Evolutionary conservation across 2,113 vertebrate species (phyloP).

Genomic region (Bos javanicus): DNA sequence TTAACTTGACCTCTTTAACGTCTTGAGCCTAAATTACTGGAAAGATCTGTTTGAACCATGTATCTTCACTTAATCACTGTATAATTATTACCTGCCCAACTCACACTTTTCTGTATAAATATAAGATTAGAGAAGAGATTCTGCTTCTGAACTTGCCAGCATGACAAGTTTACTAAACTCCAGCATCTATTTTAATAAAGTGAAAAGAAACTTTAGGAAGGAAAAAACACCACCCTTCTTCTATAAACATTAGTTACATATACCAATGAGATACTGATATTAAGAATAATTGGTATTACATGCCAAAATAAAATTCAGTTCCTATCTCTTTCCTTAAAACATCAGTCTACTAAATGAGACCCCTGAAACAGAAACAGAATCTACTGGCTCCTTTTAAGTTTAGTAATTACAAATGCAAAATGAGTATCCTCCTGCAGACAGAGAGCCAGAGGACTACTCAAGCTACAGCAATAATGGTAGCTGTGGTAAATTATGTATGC

Average conservation of each 20-base stretch:
- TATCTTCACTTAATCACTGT: background rate
- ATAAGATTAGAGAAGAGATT: background rate
- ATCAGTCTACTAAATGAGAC: slow-evolving; percentile 57
- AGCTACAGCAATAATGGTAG: slow-evolving; percentile 75
- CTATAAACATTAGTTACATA: slow-evolving; percentile 45
- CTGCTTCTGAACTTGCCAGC: background rate
- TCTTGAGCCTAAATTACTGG: background rate
- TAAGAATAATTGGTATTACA: slow-evolving; percentile 58
- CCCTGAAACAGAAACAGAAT: slow-evolving; percentile 67
- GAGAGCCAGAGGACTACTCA: slow-evolving; percentile 75
- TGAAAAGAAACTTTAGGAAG: slow-evolving; percentile 40
- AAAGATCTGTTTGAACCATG: background rate
- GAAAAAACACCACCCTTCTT: slow-evolving; percentile 42
- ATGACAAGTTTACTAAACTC: slow-evolving; percentile 7
- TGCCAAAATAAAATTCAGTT: slow-evolving; percentile 60
- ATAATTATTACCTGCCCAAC: background rate
- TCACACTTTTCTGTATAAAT: background rate
- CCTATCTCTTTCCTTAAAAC: slow-evolving; percentile 56
- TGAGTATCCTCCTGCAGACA: slow-evolving; percentile 72
- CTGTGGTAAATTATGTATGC: slow-evolving; percentile 86
- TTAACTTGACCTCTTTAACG: background rate
- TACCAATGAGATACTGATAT: slow-evolving; percentile 53
- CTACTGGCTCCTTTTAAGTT: slow-evolving; percentile 74
- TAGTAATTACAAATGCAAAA: slow-evolving; percentile 75
- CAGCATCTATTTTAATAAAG: slow-evolving; percentile 42